These are phyloP conservation scores for Beroe forskalii DNA, from an alignment of 37 sponge, comb jelly and placozoan genomes.

Conservation along the genomic window DNA sequence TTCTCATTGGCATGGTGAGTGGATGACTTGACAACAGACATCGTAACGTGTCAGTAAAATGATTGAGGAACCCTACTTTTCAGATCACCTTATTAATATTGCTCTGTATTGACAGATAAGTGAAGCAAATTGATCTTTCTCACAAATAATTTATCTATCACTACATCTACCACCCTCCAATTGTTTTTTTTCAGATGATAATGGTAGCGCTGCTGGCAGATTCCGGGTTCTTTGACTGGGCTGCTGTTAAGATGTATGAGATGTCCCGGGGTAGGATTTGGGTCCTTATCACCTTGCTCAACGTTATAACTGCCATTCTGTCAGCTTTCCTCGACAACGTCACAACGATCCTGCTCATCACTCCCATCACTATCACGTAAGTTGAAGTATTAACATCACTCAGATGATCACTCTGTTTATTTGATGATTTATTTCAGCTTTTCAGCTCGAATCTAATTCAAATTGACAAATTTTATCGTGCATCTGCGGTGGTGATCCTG, in stretches of 20 bases:
- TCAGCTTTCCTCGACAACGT: constrained; percentile 98
- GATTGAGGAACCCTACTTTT: no score
- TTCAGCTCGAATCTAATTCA: no score
- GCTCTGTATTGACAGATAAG: no score
- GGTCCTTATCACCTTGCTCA: constrained; percentile 86
- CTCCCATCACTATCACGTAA: constrained; percentile 94
- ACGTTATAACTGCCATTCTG: constrained; percentile 86
- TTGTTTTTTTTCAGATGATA: constrained; percentile 79
- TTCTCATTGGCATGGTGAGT: constrained; percentile 98
- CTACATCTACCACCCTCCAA: constrained; percentile 91
- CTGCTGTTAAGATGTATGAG: constrained; percentile 96
- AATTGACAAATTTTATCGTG: no score
- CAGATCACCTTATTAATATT: no score
- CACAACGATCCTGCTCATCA: constrained; percentile 90
- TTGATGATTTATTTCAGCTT: no score
- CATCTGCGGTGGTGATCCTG: no score
- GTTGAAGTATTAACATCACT: no score
- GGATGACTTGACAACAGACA: no score
- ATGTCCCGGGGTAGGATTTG: constrained; percentile 82
- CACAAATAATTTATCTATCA: constrained; percentile 86
- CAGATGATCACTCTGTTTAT: no score
- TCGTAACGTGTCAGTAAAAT: no score
- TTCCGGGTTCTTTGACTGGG: constrained; percentile 94
- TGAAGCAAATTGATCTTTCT: no score
- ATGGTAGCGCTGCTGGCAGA: constrained; percentile 90